A percentile compares a stretch with the other conserved stretches of the same genome.
Conservation (phyloP, 2,888 invertebrate species). For the Mylabris sibirica region DNA sequence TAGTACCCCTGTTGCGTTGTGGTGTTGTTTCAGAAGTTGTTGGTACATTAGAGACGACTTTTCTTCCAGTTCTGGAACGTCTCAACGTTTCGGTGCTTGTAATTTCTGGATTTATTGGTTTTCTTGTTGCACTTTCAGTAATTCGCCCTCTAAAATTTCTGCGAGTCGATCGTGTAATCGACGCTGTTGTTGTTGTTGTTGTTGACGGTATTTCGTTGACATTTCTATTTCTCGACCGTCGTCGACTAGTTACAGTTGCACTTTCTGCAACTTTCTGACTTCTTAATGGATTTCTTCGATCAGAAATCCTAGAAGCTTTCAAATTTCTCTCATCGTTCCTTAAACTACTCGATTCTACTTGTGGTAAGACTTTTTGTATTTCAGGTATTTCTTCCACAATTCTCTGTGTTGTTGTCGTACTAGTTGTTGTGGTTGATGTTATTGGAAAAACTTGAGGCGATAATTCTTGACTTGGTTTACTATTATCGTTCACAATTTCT, state of each 20-base stretch:
- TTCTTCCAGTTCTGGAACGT: conserved; percentile 51
- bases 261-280: background rate
- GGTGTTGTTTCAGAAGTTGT: background rate
- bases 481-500: background rate
- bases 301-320: background rate
- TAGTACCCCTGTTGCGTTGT: background rate
- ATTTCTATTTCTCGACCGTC: conserved; percentile 7
- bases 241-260: conserved; percentile 15
- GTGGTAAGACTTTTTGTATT: background rate
- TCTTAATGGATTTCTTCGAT: background rate
- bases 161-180: conserved; percentile 18
- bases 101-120: conserved; percentile 42
- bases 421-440: background rate
- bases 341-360: background rate
- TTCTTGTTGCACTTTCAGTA: conserved; percentile 30
- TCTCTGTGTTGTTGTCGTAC: background rate
- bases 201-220: conserved; percentile 14
- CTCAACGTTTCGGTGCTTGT: conserved; percentile 42
- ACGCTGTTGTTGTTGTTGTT: conserved; percentile 19
- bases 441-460: background rate
- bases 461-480: background rate
- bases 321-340: background rate
- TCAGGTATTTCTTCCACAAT: background rate
- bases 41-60: conserved; percentile 29
- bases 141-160: conserved; percentile 38